These are phyloP conservation scores for Tipula lateralis DNA, from an alignment of 2,888 invertebrate genomes.

Conservation along the genomic window DNA sequence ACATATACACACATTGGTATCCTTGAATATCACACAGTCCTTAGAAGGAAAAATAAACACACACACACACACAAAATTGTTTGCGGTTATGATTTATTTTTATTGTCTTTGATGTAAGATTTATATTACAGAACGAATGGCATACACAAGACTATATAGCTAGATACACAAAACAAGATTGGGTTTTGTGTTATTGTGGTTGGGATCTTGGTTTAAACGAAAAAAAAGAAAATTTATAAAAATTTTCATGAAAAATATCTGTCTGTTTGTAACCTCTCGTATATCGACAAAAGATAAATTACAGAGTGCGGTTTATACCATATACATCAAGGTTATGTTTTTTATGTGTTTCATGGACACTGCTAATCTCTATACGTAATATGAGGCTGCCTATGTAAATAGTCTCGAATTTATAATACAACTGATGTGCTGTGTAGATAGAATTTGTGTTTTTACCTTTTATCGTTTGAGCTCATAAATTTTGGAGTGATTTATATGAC, in stretches of 20 bases:
- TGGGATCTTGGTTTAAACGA: background rate
- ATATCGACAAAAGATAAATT: background rate
- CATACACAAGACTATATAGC: too few species aligned
- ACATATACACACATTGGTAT: background rate
- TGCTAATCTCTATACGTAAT: background rate
- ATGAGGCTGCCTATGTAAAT: background rate
- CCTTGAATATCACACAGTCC: background rate
- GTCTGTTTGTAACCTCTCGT: background rate
- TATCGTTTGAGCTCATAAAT: background rate
- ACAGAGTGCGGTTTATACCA: background rate
- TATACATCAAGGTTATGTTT: background rate
- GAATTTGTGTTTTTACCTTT: background rate
- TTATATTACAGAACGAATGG: background rate
- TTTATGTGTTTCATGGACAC: background rate
- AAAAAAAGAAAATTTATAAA: background rate
- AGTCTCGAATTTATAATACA: background rate
- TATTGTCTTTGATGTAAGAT: slow-evolving; percentile 9
- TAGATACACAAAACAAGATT: background rate
- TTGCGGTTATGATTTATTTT: slow-evolving; percentile 19
- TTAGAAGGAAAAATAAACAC: background rate
- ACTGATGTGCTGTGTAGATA: background rate
- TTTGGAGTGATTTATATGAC: background rate
- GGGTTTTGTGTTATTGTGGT: background rate
- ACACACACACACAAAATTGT: background rate
- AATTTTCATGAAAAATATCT: background rate